Evolutionary conservation across 1,140 invertebrate species (phyloP).

Genomic region (Drosophila orena): DNA sequence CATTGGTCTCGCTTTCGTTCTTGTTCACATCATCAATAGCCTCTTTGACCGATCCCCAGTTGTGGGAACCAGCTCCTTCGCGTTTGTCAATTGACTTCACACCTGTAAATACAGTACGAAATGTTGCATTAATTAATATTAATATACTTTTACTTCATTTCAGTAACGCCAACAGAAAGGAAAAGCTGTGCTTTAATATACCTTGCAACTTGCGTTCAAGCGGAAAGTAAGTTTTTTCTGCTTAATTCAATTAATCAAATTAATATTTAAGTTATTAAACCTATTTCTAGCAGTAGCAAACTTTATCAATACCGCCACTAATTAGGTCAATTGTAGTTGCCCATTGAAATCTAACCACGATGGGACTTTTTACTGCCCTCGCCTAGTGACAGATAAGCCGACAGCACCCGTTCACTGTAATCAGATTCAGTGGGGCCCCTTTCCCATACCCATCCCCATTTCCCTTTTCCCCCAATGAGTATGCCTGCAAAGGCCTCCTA

Average conservation of each 20-base stretch:
- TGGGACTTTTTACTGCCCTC: conserved; percentile 1
- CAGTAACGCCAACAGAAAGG: neutral
- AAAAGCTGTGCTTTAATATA: neutral
- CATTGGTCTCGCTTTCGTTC: conserved; percentile 85
- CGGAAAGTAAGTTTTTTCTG: neutral
- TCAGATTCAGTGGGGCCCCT: conserved; percentile 10
- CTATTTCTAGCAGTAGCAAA: neutral
- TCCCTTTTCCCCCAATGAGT: neutral
- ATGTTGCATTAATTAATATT: neutral
- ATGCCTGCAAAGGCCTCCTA: conserved; percentile 15
- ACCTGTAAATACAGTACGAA: conserved; percentile 85
- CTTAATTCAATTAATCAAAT: no score
- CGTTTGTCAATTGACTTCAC: conserved; percentile 97
- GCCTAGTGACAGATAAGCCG: conserved; percentile 13
- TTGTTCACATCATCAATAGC: conserved; percentile 91
- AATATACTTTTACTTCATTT: neutral
- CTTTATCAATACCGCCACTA: neutral
- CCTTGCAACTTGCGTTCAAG: neutral
- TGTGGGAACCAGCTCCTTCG: conserved; percentile 96
- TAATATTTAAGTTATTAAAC: no score
- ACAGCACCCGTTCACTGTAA: conserved; percentile 11
- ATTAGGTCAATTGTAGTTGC: conserved; percentile 13
- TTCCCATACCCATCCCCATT: neutral
- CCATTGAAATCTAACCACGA: neutral
- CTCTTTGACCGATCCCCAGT: conserved; percentile 97